Evolutionary conservation across 2,797 vertebrate genomes (phyloP).

Genomic region (Typhlichthys subterraneus): DNA sequence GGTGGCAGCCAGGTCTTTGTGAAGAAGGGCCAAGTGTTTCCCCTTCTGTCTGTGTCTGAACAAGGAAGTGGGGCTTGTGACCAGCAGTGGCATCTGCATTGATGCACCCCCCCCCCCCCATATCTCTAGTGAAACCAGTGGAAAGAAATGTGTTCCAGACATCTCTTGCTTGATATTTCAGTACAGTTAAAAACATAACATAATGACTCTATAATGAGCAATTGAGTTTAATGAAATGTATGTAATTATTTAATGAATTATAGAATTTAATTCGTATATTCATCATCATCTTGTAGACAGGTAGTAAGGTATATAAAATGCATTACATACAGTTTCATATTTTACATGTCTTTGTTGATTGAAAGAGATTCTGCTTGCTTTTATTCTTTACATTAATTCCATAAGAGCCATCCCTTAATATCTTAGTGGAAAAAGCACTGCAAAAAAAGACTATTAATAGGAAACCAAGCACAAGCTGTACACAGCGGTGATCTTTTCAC

Average conservation of each 20-base stretch:
- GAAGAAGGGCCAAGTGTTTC: constrained; percentile 37
- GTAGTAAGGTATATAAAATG: no score
- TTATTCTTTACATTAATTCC: constrained; percentile 14
- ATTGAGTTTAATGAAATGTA: no score
- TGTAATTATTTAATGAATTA: no score
- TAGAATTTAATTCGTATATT: no score
- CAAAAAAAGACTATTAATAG: constrained; percentile 32
- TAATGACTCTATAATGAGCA: no score
- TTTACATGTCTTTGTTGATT: background rate
- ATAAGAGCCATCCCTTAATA: constrained; percentile 15
- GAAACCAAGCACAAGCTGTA: no score
- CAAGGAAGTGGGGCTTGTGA: constrained; percentile 8
- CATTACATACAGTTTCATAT: no score
- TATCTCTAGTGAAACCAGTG: background rate
- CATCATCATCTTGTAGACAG: no score
- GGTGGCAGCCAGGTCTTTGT: constrained; percentile 17
- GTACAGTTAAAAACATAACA: no score
- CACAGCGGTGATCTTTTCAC: no score
- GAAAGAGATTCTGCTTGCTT: constrained; percentile 12
- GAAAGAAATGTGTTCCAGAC: background rate
- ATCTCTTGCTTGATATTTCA: background rate
- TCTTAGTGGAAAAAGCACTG: constrained; percentile 34
- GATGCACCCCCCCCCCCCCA: background rate
- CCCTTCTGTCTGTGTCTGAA: constrained; percentile 16
- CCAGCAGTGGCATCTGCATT: constrained; percentile 4